A percentile compares a stretch with the other conserved stretches of the same genome.
These are phyloP conservation scores for Caenorhabditis doughertyi DNA, from an alignment of 2,888 invertebrate species.

Conservation along the genomic window DNA sequence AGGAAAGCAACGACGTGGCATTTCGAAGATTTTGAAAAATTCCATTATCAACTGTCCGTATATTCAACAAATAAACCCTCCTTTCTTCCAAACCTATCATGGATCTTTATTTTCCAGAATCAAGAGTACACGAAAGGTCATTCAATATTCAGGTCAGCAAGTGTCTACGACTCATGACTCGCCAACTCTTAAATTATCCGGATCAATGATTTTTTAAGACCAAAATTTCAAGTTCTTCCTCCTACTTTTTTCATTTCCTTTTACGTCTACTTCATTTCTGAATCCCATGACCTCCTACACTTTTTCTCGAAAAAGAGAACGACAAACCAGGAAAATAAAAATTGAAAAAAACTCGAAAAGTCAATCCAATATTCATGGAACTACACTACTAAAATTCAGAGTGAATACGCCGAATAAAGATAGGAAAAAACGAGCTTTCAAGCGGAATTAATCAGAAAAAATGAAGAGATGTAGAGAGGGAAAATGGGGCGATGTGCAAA, in stretches of 20 bases:
- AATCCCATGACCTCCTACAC: slow-evolving; percentile 10
- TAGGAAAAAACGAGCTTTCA: slow-evolving; percentile 28
- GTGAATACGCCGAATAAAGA: slow-evolving; percentile 7
- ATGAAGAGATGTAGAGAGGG: slow-evolving; percentile 25
- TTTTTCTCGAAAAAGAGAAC: background rate
- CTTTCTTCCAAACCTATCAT: background rate
- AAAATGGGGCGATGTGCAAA: slow-evolving; percentile 6
- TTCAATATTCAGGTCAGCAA: slow-evolving; percentile 4
- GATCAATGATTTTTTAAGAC: slow-evolving; percentile 32
- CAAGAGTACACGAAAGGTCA: slow-evolving; percentile 21
- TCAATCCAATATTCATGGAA: slow-evolving; percentile 55
- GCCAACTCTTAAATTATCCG: slow-evolving; percentile 30
- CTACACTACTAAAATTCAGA: slow-evolving; percentile 30
- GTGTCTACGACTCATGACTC: slow-evolving; percentile 10
- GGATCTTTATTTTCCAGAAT: too few species aligned
- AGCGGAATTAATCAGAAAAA: slow-evolving; percentile 54
- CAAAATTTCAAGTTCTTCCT: slow-evolving; percentile 6
- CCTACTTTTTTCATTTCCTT: slow-evolving; percentile 15
- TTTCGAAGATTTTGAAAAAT: too few species aligned
- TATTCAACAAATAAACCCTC: background rate
- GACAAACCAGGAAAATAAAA: slow-evolving; percentile 8
- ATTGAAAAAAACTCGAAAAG: slow-evolving; percentile 26
- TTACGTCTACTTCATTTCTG: background rate
- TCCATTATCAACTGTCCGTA: too few species aligned
- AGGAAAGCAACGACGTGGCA: too few species aligned